These are phyloP conservation scores for Numida meleagris DNA, from an alignment of 2,113 vertebrate species.

Conservation along the genomic window DNA sequence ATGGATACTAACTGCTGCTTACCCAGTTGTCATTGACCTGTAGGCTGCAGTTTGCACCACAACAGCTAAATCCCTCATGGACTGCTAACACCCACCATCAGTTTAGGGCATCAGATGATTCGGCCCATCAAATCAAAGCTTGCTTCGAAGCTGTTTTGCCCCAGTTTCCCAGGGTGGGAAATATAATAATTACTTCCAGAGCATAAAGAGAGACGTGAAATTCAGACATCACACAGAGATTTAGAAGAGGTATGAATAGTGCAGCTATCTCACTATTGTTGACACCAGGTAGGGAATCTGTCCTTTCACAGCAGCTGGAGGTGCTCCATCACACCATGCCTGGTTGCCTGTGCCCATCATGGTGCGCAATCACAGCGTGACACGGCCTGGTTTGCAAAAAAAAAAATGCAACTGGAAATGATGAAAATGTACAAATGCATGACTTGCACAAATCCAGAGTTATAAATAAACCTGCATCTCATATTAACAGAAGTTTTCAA, in stretches of 20 bases:
- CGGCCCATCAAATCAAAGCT: not conserved
- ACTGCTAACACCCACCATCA: not conserved
- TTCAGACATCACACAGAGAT: not conserved
- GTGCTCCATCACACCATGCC: not conserved
- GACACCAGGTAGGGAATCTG: not conserved
- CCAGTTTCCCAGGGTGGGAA: not conserved
- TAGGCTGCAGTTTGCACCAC: not conserved
- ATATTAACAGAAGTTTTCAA: not conserved
- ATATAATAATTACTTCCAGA: not conserved
- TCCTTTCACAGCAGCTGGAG: not conserved
- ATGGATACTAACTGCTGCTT: not conserved
- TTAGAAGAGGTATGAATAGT: not conserved
- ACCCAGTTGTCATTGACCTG: not conserved
- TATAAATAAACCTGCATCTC: not conserved
- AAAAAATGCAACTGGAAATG: not conserved
- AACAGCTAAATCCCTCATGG: not conserved
- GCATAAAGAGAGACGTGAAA: accelerated
- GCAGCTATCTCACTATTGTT: not conserved
- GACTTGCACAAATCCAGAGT: not conserved
- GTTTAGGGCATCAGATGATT: not conserved
- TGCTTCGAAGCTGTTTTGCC: not conserved
- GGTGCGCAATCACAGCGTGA: accelerated
- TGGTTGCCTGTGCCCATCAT: not conserved
- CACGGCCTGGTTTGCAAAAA: not conserved
- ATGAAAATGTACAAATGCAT: accelerated